Evolutionary conservation across 2,113 vertebrate species (phyloP), one percentile per base, ranked within the genome.

Genomic region (Sprattus sprattus): DNA sequence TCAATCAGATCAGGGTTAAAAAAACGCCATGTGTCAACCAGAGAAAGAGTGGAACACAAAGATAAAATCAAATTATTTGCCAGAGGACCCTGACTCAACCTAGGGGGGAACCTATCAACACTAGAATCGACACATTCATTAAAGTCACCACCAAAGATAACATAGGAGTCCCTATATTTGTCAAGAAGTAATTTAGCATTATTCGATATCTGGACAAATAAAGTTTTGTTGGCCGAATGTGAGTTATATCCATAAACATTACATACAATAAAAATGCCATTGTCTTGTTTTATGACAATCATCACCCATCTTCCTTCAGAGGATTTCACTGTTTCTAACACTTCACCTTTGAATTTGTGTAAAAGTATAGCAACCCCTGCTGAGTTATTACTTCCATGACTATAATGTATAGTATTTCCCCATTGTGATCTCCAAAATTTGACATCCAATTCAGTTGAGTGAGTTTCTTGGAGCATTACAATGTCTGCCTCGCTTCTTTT

Each of bases 331-430:
- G 22, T 16, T n/a, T 85, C 83, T 78, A 85, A 25, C 22, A 78
- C 25, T 16, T 85, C 67, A 6, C 83, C 83, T 50, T 45, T 78
- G 22, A 85, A 85, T 85, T 78, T 85, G 28, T 85, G 83, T 50
- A 85, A 25, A 78, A 85, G 22, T 78, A 85, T 39, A 28, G 44
- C 45, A 20, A 75, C 45, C n/a, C 67, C 47, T 18, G 71, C 84
- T 39, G 84, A 85, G 32, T 85, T 45, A 52, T 52, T 85, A 22
- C 22, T 80, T 9, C 84, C 67, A 85, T 81, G 84, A 18, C 16
- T 57, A 11, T 57, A 57, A 18, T 18, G 52, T 18, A 57, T 20
- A 18, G 52, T 57, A 57, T 57, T 18, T 4, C 16, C 11, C 52
- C 52, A 57, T 11, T 57, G 52, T 18, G 52, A 15, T 57, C 16